Evolutionary conservation across 2,113 vertebrate genomes (phyloP).

Genomic region (Psammodynastes pulverulentus): DNA sequence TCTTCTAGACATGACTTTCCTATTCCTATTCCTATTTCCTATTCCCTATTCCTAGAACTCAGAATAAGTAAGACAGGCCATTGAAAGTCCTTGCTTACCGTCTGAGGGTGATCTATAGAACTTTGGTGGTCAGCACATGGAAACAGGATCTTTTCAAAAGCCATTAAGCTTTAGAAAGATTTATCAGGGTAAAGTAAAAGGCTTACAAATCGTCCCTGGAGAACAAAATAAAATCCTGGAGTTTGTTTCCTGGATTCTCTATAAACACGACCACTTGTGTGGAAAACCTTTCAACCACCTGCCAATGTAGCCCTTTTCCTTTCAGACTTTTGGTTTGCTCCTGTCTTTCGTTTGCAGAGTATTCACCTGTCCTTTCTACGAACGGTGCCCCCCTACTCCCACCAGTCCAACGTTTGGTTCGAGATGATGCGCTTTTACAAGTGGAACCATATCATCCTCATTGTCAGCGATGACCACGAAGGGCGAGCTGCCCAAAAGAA

Average conservation of each 20-base stretch:
- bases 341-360: slow-evolving; percentile 75
- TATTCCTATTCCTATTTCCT: too few relatives aligned
- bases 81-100: background rate
- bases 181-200: background rate
- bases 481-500: slow-evolving; percentile 96
- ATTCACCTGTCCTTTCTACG: slow-evolving; percentile 97
- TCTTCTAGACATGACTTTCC: background rate
- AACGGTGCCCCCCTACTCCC: slow-evolving; percentile 95
- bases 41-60: background rate
- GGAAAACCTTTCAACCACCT: background rate
- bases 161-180: background rate
- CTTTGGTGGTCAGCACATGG: background rate
- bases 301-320: background rate
- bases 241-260: background rate
- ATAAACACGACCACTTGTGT: too few relatives aligned
- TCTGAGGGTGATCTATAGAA: background rate
- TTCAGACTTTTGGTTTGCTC: too few relatives aligned
- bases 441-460: slow-evolving; percentile 98
- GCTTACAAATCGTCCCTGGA: background rate
- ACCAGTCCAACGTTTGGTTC: slow-evolving; percentile 98
- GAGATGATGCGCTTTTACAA: slow-evolving; percentile 98
- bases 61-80: background rate
- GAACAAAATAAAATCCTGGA: too few relatives aligned
- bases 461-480: slow-evolving; percentile 97
- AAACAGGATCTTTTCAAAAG: background rate